These are phyloP conservation scores for Podarcis muralis DNA, from an alignment of 2,113 vertebrate species.

Conservation along the genomic window DNA sequence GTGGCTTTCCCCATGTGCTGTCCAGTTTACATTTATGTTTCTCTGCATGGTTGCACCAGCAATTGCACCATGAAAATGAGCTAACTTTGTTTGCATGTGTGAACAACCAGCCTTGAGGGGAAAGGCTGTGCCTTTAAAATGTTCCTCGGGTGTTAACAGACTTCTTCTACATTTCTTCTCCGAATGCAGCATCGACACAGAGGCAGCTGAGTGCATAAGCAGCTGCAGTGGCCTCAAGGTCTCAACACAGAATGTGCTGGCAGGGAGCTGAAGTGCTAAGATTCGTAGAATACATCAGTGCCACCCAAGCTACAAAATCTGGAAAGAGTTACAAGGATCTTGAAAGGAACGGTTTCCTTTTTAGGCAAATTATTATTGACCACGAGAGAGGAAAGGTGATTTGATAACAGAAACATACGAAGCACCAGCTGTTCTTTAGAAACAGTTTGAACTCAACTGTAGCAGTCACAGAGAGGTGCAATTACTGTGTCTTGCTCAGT, in stretches of 20 bases:
- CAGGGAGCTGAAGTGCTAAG: conserved; percentile 13
- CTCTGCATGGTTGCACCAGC: background rate
- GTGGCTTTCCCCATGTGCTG: background rate
- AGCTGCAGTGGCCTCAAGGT: conserved; percentile 1
- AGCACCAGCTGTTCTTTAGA: conserved; percentile 66
- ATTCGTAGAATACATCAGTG: background rate
- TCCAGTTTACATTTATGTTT: background rate
- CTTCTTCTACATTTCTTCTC: background rate
- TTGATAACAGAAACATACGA: conserved; percentile 63
- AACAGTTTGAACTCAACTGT: conserved; percentile 52
- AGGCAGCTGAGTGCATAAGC: background rate
- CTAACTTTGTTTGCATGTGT: background rate
- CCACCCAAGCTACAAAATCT: background rate
- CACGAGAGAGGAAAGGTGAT: conserved; percentile 59
- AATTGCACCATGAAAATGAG: background rate
- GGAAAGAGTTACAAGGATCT: conserved; percentile 46
- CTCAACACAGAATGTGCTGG: background rate
- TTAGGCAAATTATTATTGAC: conserved; percentile 74
- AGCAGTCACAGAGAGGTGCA: background rate
- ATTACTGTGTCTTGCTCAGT: conserved; percentile 50
- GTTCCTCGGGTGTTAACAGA: conserved; percentile 22
- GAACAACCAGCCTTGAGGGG: background rate
- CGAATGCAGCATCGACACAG: background rate
- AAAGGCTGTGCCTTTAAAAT: background rate
- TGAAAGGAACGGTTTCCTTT: conserved; percentile 57